Conservation (phyloP, 2,113 vertebrate species). For the Sturnira hondurensis region DNA sequence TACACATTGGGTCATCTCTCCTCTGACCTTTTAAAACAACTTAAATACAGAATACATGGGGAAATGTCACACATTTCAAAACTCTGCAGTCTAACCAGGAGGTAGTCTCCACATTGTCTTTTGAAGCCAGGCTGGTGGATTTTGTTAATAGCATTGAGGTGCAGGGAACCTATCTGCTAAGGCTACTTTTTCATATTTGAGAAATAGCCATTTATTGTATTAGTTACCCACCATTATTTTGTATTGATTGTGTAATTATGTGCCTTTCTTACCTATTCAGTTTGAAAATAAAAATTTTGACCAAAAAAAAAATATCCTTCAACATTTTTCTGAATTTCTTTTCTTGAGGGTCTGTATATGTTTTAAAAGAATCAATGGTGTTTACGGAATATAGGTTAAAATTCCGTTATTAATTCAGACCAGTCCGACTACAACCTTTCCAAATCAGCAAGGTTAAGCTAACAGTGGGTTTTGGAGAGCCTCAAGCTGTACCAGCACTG, state of each 20-base stretch:
- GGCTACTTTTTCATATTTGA: neutral
- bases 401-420: neutral
- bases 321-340: neutral
- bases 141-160: neutral
- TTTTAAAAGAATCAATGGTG: neutral
- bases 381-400: neutral
- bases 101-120: neutral
- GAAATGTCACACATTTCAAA: neutral
- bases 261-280: neutral
- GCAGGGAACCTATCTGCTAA: no score
- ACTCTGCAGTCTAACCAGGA: neutral
- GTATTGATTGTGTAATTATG: neutral
- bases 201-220: neutral
- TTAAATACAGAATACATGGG: neutral
- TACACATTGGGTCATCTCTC: neutral
- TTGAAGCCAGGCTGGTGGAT: neutral
- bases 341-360: neutral
- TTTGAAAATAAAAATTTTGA: neutral
- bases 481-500: fast-evolving
- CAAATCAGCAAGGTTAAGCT: neutral
- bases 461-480: neutral
- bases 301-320: neutral
- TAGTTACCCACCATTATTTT: neutral
- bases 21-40: neutral
- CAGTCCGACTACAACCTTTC: neutral